These are phyloP conservation scores for Lasiurus borealis DNA, from an alignment of 2,113 vertebrate genomes.

Conservation along the genomic window DNA sequence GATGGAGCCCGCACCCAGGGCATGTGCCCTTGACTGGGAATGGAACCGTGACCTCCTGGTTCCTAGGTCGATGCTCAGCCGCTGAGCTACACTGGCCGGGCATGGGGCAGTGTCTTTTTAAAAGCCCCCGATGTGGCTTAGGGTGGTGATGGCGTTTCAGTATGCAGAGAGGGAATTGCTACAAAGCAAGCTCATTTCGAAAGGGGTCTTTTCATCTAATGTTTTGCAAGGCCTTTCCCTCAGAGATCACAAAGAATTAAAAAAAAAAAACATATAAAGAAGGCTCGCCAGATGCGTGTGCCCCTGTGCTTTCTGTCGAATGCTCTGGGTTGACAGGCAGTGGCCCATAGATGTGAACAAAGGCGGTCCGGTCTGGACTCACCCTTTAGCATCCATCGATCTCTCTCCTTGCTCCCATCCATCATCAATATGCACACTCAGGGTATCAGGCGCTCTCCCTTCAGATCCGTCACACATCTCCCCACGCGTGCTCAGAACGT, in stretches of 20 bases:
- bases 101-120: conserved; percentile 77
- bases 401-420: conserved; percentile 84
- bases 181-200: conserved; percentile 85
- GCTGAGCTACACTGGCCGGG: no score
- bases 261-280: not conserved
- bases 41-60: no score
- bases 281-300: conserved; percentile 84
- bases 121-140: conserved; percentile 81
- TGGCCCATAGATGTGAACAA: conserved; percentile 79
- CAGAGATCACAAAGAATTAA: conserved; percentile 78
- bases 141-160: conserved; percentile 88
- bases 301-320: conserved; percentile 82
- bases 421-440: conserved; percentile 88
- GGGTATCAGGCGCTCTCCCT: conserved; percentile 80
- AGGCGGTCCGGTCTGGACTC: conserved; percentile 82
- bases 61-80: no score
- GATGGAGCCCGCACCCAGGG: no score
- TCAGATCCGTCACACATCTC: conserved; percentile 85
- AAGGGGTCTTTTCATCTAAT: conserved; percentile 86
- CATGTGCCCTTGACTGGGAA: no score
- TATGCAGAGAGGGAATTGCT: conserved; percentile 85
- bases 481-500: conserved; percentile 86
- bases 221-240: conserved; percentile 86
- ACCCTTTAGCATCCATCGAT: conserved; percentile 87
- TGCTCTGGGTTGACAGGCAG: conserved; percentile 85